Evolutionary conservation across 2,888 invertebrate genomes (phyloP).

Genomic region (Iphiclides podalirius): DNA sequence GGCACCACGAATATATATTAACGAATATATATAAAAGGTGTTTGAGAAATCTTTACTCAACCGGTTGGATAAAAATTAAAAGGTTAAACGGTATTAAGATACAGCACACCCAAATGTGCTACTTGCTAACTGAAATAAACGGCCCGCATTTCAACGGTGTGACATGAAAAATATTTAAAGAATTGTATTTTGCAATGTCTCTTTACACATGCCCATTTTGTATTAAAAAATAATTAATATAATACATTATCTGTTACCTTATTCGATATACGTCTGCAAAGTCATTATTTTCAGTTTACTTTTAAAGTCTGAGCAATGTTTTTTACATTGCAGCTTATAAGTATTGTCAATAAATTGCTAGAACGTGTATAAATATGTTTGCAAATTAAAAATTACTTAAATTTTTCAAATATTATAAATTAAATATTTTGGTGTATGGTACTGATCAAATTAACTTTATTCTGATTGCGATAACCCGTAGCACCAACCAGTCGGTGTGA

Average conservation of each 20-base stretch:
- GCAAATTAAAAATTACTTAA: too few relatives aligned
- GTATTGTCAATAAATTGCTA: too few relatives aligned
- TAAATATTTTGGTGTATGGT: not conserved
- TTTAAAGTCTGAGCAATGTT: too few relatives aligned
- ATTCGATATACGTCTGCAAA: not conserved
- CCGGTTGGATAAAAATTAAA: conserved; percentile 19
- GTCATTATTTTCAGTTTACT: too few relatives aligned
- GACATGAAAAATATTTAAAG: not conserved
- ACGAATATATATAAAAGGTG: conserved; percentile 16
- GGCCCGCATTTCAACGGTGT: not conserved
- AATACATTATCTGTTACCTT: not conserved
- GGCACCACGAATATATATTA: not conserved
- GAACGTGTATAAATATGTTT: too few relatives aligned
- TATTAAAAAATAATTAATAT: not conserved
- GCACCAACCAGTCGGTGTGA: too few relatives aligned
- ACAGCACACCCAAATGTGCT: conserved; percentile 1
- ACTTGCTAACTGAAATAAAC: conserved; percentile 3
- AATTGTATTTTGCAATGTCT: not conserved
- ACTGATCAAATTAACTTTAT: too few relatives aligned
- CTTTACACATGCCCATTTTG: not conserved
- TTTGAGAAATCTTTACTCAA: conserved; percentile 19
- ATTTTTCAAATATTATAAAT: not conserved
- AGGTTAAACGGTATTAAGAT: conserved; percentile 19
- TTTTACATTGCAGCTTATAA: too few relatives aligned
- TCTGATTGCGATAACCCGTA: too few relatives aligned